Evolutionary conservation across 2,888 invertebrate genomes (phyloP).

Genomic region (Muscina levida): DNA sequence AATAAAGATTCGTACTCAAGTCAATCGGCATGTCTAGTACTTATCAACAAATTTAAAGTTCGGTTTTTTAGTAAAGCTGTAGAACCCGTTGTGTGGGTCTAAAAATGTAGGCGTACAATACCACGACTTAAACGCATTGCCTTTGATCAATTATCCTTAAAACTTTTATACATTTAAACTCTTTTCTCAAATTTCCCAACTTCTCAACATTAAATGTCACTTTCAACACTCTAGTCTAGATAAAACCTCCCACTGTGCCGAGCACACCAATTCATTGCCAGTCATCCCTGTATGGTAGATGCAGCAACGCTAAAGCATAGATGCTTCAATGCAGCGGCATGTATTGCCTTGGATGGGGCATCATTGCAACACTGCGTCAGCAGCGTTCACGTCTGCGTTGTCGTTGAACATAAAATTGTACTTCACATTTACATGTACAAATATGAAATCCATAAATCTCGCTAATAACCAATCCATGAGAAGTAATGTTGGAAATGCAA

Average conservation of each 20-base stretch:
- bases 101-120: too few species aligned
- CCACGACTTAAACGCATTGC: too few species aligned
- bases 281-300: slow-evolving; percentile 8
- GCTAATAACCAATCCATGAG: slow-evolving; percentile 79
- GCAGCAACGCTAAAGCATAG: slow-evolving; percentile 15
- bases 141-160: too few species aligned
- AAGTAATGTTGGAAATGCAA: slow-evolving; percentile 78
- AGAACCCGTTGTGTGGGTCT: too few species aligned
- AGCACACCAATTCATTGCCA: slow-evolving; percentile 42
- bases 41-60: too few species aligned
- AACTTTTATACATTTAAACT: too few species aligned
- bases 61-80: too few species aligned
- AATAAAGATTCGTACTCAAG: too few species aligned
- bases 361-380: slow-evolving; percentile 16
- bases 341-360: slow-evolving; percentile 56
- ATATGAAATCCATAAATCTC: slow-evolving; percentile 79
- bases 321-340: slow-evolving; percentile 42
- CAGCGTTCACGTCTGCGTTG: slow-evolving; percentile 39
- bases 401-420: slow-evolving; percentile 48
- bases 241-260: slow-evolving; percentile 17
- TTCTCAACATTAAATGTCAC: too few species aligned
- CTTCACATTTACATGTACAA: slow-evolving; percentile 70
- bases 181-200: too few species aligned
- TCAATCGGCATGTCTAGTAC: too few species aligned
- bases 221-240: too few species aligned